phyloP scores from a whole-genome alignment of 2,888 invertebrate genomes.

The Aporophyla lueneburgensis region DNA sequence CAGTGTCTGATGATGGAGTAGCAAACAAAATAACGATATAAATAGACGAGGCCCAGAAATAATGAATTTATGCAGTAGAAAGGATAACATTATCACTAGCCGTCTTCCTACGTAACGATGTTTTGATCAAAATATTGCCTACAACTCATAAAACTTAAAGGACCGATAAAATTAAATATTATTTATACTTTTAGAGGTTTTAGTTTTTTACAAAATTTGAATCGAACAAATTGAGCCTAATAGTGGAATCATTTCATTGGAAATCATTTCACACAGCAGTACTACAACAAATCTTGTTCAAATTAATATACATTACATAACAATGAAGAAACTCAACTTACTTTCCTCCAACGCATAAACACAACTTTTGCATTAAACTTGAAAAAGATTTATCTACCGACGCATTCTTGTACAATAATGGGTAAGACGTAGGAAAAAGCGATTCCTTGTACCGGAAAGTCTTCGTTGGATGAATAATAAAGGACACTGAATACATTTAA shows the following conservation, averaged over 20 bases:
- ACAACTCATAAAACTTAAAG: no score
- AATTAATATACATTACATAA: conserved; percentile 25
- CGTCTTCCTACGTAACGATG: no score
- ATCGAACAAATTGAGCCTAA: conserved; percentile 13
- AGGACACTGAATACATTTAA: conserved; percentile 72
- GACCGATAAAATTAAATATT: no score
- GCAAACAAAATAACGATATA: no score
- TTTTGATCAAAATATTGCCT: no score
- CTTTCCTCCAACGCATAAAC: conserved; percentile 67
- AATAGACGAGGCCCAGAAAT: no score
- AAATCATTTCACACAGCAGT: conserved; percentile 8
- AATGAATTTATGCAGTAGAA: no score
- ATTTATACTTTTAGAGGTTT: no score
- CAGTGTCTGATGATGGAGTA: no score
- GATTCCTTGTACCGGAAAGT: conserved; percentile 74
- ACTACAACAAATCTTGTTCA: conserved; percentile 8
- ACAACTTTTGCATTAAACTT: conserved; percentile 80
- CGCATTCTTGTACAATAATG: conserved; percentile 74
- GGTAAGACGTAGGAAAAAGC: conserved; percentile 73
- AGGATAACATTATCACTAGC: no score
- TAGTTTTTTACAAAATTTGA: not conserved
- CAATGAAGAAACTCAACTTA: conserved; percentile 55
- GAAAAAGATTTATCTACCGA: conserved; percentile 75
- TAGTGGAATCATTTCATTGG: conserved; percentile 14
- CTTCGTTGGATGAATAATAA: conserved; percentile 73